Evolutionary conservation across 1,140 invertebrate species (phyloP), one percentile per base, ranked within the genome.

Genomic region (Propsilocerus akamusi): DNA sequence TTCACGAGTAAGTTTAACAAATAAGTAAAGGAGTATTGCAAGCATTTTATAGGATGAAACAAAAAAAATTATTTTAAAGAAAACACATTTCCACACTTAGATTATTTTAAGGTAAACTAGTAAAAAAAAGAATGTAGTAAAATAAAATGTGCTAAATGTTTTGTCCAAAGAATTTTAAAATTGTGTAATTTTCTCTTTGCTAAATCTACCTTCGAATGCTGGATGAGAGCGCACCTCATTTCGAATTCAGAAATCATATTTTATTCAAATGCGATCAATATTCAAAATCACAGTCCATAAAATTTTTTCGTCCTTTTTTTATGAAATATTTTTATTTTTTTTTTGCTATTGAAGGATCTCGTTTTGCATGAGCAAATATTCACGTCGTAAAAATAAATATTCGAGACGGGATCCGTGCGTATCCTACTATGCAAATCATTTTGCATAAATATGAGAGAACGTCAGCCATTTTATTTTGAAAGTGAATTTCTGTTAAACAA

Each of bases 331-430:
- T 17, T 7, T n/a, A n/a, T n/a, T n/a, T n/a, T n/a, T n/a, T n/a
- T n/a, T n/a, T n/a, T n/a, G n/a, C n/a, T n/a, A n/a, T n/a, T n/a
- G n/a, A 41, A 20, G 34, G 34, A 41, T 41, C 8, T 20, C 22
- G 34, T 41, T 41, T 41, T 41, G 34, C 34, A 41, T 41, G 34
- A 41, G 22, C 22, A 41, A 41, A 41, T 41, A 41, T 41, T 41
- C 34, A 41, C 34, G 22, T 41, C 34, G 17, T 41, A 37, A 37
- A 37, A n/a, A 37, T 37, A 37, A n/a, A n/a, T n/a, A n/a, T n/a
- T n/a, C n/a, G n/a, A n/a, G n/a, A n/a, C n/a, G n/a, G n/a, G n/a
- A n/a, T n/a, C n/a, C n/a, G n/a, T n/a, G n/a, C n/a, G n/a, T n/a
- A n/a, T n/a, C n/a, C n/a, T n/a, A n/a, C n/a, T n/a, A n/a, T n/a